Evolutionary conservation across 2,113 vertebrate species (phyloP).

Genomic region (Asarcornis scutulata): DNA sequence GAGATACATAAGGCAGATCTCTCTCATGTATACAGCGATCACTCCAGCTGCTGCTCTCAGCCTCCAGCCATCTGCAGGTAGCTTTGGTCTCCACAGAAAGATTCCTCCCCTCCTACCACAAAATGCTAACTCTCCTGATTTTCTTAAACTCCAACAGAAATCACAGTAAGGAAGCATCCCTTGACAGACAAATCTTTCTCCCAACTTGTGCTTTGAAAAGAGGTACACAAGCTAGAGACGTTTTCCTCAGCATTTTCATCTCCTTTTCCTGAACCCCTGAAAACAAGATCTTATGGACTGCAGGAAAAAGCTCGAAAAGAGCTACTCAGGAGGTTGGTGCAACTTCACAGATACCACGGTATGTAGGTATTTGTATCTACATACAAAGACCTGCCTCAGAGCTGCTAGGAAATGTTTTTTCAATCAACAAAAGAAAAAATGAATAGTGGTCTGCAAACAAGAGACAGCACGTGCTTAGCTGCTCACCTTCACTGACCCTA

Average conservation of each 20-base stretch:
- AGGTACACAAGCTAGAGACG: neutral
- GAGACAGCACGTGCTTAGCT: neutral
- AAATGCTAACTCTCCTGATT: neutral
- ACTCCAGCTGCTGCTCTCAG: neutral
- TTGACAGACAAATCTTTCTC: neutral
- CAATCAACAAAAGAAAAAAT: neutral
- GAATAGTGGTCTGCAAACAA: neutral
- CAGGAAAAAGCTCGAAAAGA: neutral
- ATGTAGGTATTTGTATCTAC: rapidly evolving
- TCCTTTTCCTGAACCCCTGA: neutral
- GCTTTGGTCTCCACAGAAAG: neutral
- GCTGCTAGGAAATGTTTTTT: neutral
- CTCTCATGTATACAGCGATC: neutral
- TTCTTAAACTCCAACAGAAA: neutral
- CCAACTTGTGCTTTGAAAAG: neutral
- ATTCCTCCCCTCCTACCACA: neutral
- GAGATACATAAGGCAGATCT: neutral
- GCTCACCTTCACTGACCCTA: neutral
- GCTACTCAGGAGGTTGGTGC: neutral
- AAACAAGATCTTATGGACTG: neutral
- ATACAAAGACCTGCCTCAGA: neutral
- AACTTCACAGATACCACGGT: neutral
- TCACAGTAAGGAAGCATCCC: neutral
- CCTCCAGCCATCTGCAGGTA: neutral
- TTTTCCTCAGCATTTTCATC: neutral